Base-by-base conservation (phyloP, 2,113 vertebrate genomes). In the Corythaeola cristata region DNA sequence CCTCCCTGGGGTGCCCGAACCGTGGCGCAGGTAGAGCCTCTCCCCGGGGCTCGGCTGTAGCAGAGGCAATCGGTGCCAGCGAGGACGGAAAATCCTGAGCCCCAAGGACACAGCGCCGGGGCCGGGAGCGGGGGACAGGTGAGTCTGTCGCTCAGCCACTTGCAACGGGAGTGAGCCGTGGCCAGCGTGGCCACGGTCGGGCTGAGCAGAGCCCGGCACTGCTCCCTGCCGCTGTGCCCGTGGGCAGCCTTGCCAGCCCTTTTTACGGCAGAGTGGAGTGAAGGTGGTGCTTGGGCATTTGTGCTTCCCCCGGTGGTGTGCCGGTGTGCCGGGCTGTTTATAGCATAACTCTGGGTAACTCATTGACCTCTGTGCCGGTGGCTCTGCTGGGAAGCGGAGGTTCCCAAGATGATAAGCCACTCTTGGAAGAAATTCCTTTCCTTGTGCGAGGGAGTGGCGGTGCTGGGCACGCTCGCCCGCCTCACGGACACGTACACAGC, bases 371-470 rank as follows among this genome's bases (percentile, higher is more conserved):
- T 12, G 5, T 4, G 32, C 55, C 9, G 5, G 84, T 55, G 7
- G 67, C 88, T 67, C 66, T 97, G 93, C 94, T 72, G 96, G 93
- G 93, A 94, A 97, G 60, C 47, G 26, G 96, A 96, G 96, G 90
- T 93, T 96, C 93, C 96, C 88, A 33, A 81, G 68, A 77, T n/a
- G 94, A 96, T 96, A 96, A 97, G 97, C 81, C 1, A 15, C 90
- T 78, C 92, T 75, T 28, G 60, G 93, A 58, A 95, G 90, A 87
- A 77, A 96, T 94, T 87, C 88, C 83, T 96, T 23, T 71, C 89
- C 90, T 72, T 3, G 5, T 24, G 62, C 4, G 35, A 89, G 96
- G 96, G 94, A 96, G 95, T n/a, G 96, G 94, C 73, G 3, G 86
- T 0, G 17, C 84, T 8, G 93, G 94, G 76, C 92, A 39, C 55